A percentile compares a stretch with the other conserved stretches of the same genome.
Conservation (phyloP, 2,113 vertebrate genomes). For the Phaethon lepturus region DNA sequence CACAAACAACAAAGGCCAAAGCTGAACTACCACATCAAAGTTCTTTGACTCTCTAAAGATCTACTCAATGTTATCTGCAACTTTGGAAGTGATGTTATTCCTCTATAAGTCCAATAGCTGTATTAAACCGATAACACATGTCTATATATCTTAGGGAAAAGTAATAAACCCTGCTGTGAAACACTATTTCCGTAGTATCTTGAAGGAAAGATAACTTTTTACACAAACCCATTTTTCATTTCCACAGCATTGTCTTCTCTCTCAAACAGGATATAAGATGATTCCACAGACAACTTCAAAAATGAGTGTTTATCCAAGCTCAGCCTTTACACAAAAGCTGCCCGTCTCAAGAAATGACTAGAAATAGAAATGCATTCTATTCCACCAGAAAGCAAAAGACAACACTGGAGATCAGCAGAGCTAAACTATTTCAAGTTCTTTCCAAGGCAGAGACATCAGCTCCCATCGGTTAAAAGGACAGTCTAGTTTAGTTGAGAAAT, state of each 20-base stretch:
- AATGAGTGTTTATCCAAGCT: constrained; percentile 58
- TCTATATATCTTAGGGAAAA: constrained; percentile 75
- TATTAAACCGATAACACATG: constrained; percentile 78
- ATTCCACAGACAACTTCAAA: constrained; percentile 68
- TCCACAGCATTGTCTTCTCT: constrained; percentile 76
- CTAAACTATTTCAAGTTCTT: constrained; percentile 34
- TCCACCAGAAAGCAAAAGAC: not conserved
- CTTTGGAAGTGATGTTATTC: constrained; percentile 57
- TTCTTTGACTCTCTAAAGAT: not conserved
- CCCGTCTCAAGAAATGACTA: constrained; percentile 50
- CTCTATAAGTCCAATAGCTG: constrained; percentile 69
- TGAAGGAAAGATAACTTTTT: constrained; percentile 75
- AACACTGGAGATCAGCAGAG: not conserved
- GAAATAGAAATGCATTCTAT: constrained; percentile 52
- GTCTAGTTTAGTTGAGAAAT: not conserved
- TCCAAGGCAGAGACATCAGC: not conserved
- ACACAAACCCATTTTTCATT: constrained; percentile 79
- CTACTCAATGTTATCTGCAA: constrained; percentile 55
- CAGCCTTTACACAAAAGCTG: constrained; percentile 53
- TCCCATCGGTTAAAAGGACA: not conserved
- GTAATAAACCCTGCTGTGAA: constrained; percentile 72
- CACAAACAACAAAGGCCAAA: constrained; percentile 14
- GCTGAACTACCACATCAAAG: not conserved
- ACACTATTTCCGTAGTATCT: constrained; percentile 73
- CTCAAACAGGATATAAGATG: constrained; percentile 75